A percentile compares a stretch with the other conserved stretches of the same genome.
Conservation (phyloP, 2,113 vertebrate species). For the Ranitomeya imitator region DNA sequence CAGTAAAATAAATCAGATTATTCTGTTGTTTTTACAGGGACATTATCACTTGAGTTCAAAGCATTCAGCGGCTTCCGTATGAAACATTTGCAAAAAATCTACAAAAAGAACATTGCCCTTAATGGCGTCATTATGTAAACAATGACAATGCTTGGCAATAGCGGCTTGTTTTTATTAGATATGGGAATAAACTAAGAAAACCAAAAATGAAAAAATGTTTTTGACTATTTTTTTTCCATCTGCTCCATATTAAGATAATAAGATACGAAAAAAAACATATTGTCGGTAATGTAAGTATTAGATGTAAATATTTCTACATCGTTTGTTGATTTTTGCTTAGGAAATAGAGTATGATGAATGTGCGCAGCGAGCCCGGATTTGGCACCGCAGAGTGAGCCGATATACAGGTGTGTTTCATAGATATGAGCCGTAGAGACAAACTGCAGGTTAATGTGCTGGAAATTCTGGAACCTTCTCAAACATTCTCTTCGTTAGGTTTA, state of each 20-base stretch:
- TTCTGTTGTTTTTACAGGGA: neutral
- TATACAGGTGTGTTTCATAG: conserved; percentile 39
- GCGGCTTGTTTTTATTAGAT: neutral
- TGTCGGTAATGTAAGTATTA: neutral
- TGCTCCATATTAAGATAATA: neutral
- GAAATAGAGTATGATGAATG: neutral
- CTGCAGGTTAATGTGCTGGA: conserved; percentile 29
- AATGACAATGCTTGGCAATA: neutral
- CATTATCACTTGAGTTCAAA: neutral
- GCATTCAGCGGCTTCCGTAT: neutral
- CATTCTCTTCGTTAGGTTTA: neutral
- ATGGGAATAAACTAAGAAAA: neutral
- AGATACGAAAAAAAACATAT: neutral
- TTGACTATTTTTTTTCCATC: neutral
- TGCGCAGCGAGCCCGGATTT: neutral
- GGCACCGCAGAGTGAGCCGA: neutral
- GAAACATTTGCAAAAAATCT: neutral
- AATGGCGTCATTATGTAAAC: neutral
- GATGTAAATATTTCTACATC: neutral
- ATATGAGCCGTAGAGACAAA: neutral
- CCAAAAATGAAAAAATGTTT: neutral
- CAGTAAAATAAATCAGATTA: neutral
- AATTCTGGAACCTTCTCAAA: conserved; percentile 16
- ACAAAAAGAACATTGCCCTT: neutral
- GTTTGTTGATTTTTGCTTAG: neutral